Evolutionary conservation across 2,113 vertebrate species (phyloP), one percentile per base, ranked within the genome.

Genomic region (Ptyas mucosa): DNA sequence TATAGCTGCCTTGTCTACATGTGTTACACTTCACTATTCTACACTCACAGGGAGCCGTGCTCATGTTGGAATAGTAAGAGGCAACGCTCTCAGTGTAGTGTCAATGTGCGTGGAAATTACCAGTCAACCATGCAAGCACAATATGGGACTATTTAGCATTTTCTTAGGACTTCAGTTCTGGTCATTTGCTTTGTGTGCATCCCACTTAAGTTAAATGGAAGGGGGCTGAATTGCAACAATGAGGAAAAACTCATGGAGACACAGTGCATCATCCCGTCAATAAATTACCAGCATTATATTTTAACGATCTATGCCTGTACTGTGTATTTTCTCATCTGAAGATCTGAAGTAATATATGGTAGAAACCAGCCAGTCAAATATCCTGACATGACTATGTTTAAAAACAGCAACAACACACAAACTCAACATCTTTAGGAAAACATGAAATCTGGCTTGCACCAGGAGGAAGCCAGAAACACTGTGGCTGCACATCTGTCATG

Each of bases 1-100:
- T 64, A 58, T 52, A 93, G 64, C 43, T 0, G 0, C 1, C 34
- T 6, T 58, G 81, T 49, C 57, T 75, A 87, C 69, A 64, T 55
- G 43, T 21, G 43, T 11, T 93, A 88, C 34, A 85, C 57, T 75
- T 89, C 29, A 92, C 29, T 34, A 86, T 55, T 51, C 10, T 92
- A 85, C n/a, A 58, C 58, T 81, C 54, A 39, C 20, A 93, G 86
- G 64, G 75, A 89, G 34, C 24, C 18, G 15, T 53, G 43, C 23
- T 43, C 0, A 0, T 21, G 43, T 7, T 86, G 14, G 51, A 58
- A 57, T 55, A 49, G 89, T 52, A 10, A n/a, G n/a, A 53, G 23
- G 11, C 93, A 69, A 92, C 90, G 61, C 0, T 64, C 51, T 12
- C 39, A 55, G 57, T 53, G 29, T 61, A 54, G 64, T 0, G 55